These are phyloP conservation scores for Vesta saturnalis DNA, from an alignment of 2,888 invertebrate species.

Conservation along the genomic window DNA sequence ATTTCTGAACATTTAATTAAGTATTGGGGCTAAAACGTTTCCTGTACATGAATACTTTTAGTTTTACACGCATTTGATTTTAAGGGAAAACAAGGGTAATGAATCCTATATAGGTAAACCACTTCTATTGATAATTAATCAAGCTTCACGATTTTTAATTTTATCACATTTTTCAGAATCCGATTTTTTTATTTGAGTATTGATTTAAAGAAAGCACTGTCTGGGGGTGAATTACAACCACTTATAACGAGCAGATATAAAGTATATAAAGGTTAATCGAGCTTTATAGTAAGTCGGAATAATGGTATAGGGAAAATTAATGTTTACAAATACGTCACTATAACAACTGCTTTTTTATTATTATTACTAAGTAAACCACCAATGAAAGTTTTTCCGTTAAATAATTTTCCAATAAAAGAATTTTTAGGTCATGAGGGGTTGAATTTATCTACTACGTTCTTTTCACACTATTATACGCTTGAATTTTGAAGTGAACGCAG, in stretches of 20 bases:
- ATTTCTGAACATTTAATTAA: too few species aligned
- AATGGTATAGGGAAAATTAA: too few species aligned
- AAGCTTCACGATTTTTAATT: conserved; percentile 19
- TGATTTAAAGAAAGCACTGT: too few species aligned
- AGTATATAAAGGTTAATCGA: too few species aligned
- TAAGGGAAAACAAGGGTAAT: neutral
- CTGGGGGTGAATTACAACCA: neutral
- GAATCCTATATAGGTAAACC: neutral
- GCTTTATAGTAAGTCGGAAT: too few species aligned
- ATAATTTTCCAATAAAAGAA: conserved; percentile 16
- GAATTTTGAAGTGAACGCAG: conserved; percentile 29
- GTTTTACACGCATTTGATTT: too few species aligned
- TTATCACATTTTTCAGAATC: too few species aligned
- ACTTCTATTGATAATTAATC: neutral
- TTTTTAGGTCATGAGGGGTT: conserved; percentile 22
- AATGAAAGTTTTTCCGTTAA: conserved; percentile 19
- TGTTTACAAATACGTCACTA: conserved; percentile 33
- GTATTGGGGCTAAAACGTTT: neutral
- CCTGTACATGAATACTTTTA: neutral
- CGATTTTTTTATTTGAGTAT: too few species aligned
- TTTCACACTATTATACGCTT: conserved; percentile 28
- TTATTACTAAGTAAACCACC: conserved; percentile 1
- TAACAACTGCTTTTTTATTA: conserved; percentile 25
- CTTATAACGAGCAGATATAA: too few species aligned
- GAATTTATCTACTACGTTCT: conserved; percentile 17